Base-by-base conservation (phyloP, 2,797 vertebrate species). In the Etheostoma nigrum region DNA sequence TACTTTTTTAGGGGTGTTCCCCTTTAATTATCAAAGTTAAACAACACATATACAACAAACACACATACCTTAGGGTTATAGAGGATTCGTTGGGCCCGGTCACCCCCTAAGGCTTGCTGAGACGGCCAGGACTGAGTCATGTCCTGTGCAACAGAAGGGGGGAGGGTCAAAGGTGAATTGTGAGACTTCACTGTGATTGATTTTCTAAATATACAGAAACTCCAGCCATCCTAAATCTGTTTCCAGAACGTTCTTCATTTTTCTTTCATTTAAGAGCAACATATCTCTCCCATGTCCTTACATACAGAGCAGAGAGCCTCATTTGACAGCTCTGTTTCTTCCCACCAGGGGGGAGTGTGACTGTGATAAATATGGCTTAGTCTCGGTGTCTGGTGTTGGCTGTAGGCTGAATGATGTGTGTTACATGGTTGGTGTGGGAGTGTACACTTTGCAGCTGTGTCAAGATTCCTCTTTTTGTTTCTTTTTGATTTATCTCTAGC, bases 121-220 rank as follows among this genome's bases (percentile, higher is more conserved):
- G 96, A 96, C 78, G 96, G 95, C 97, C 97, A 98, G 78, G 95
- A 96, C 93, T 97, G 96, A 91, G 97, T 99, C 97, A 98, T 99
- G 93, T 97, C 96, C 97, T 99, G 93, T 66, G 82, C 79, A 89
- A 84, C 58, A 89, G 70, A 78, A 63, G 68, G 6, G 16, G 53
- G 0, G 64, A 40, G 57, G 67, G 78, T 91, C 76, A 93, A 79
- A 92, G 88, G 74, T 91, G 48, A 93, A 72, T 23, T 65, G 59
- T 58, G 47, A 76, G 51, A 86, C 40, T 65, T 72, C 74, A 76
- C 36, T 73, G 54, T 89, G 78, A 88, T 62, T 67, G 74, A 80
- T 76, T 59, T 73, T 48, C 30, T 47, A 75, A 62, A 76, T 78
- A 74, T 42, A 42, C 67, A 75, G 45, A 79, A 61, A 67, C 13